A percentile compares a stretch with the other conserved stretches of the same genome.
phyloP scores from a whole-genome alignment of 2,113 vertebrate species.

The Paraplagusia blochii region DNA sequence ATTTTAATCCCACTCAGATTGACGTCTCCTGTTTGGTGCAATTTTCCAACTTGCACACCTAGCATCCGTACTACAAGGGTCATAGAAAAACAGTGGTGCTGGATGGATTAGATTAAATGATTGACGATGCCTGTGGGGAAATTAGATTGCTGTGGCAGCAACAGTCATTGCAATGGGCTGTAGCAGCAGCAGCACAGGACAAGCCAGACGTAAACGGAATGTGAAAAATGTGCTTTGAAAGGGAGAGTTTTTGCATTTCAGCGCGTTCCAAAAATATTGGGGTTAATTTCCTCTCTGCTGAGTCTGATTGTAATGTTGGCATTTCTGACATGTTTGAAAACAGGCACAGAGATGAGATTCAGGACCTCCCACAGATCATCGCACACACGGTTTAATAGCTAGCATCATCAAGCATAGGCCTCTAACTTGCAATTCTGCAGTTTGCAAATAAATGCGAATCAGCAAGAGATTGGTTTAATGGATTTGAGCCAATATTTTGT shows the following conservation, averaged over 20 bases:
- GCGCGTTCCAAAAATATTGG: neutral
- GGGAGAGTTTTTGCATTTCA: conserved; percentile 30
- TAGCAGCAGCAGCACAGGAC: conserved; percentile 39
- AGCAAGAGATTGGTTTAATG: too few relatives aligned
- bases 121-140: conserved; percentile 63
- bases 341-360: too few relatives aligned
- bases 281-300: neutral
- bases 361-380: too few relatives aligned
- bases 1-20: conserved; percentile 58
- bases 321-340: too few relatives aligned
- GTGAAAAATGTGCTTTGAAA: conserved; percentile 37
- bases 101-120: conserved; percentile 68
- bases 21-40: conserved; percentile 38
- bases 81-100: conserved; percentile 38
- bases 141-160: conserved; percentile 57
- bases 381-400: too few relatives aligned
- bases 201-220: conserved; percentile 38
- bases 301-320: neutral
- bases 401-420: too few relatives aligned
- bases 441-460: too few relatives aligned
- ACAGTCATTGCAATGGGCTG: conserved; percentile 50
- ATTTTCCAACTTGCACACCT: conserved; percentile 47
- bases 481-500: too few relatives aligned
- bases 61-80: conserved; percentile 46
- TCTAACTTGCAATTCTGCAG: too few relatives aligned